Percentiles rank a stretch among this genome's conserved stretches.
Evolutionary conservation across 2,113 vertebrate species (phyloP).

Genomic region (Anser cygnoides): DNA sequence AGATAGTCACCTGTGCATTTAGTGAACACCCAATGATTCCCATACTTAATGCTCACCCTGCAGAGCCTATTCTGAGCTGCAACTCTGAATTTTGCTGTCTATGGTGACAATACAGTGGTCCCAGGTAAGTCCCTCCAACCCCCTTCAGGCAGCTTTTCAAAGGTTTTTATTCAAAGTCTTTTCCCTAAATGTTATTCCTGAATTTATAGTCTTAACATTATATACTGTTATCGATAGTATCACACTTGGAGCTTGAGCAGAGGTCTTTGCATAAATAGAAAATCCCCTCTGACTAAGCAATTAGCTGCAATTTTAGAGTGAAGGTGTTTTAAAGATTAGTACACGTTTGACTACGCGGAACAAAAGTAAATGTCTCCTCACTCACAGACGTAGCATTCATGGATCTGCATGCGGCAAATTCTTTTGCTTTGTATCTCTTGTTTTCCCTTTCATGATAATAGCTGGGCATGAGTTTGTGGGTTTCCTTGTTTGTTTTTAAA

Average conservation of each 20-base stretch:
- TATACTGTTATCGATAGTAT: too few species aligned
- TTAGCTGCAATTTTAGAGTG: neutral
- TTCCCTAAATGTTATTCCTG: neutral
- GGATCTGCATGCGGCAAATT: neutral
- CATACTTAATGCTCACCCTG: neutral
- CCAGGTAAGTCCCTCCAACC: neutral
- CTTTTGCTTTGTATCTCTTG: slow-evolving; percentile 38
- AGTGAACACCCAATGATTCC: neutral
- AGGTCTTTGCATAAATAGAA: neutral
- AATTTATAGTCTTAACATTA: neutral
- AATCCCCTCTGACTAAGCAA: neutral
- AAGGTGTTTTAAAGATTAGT: slow-evolving; percentile 1
- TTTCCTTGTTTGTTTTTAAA: slow-evolving; percentile 56
- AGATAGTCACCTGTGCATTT: neutral
- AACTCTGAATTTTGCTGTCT: neutral
- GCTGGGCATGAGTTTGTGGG: slow-evolving; percentile 19
- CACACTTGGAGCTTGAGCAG: neutral
- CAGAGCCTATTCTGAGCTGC: neutral
- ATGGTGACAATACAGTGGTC: accelerated
- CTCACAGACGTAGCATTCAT: neutral
- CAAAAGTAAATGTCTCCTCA: neutral
- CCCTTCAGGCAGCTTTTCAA: neutral
- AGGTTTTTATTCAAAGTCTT: neutral
- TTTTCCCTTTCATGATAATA: slow-evolving; percentile 20
- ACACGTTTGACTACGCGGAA: neutral